Percentiles rank a stretch among this genome's conserved stretches.
Evolutionary conservation across 2,113 vertebrate genomes (phyloP).

Genomic region (Oplegnathus fasciatus): DNA sequence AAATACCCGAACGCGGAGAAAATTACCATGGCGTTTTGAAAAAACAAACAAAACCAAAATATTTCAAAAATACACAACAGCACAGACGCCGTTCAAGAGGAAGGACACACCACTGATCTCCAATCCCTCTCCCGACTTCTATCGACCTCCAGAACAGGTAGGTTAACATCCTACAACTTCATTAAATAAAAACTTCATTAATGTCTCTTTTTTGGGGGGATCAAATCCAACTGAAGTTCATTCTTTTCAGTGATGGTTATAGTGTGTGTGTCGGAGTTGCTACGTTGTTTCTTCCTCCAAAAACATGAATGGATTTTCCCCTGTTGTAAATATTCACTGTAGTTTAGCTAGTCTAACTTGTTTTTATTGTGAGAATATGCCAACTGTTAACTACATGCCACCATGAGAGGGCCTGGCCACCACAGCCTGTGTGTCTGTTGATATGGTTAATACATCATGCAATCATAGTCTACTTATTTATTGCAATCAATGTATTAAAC

Average conservation of each 20-base stretch:
- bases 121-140: not conserved
- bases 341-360: too few relatives aligned
- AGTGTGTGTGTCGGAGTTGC: not conserved
- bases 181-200: too few relatives aligned
- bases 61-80: not conserved
- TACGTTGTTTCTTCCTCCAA: not conserved
- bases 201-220: not conserved
- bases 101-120: not conserved
- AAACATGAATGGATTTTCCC: not conserved
- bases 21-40: not conserved
- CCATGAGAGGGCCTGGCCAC: not conserved
- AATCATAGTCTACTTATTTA: too few relatives aligned
- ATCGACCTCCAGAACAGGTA: slow-evolving; percentile 12
- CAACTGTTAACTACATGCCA: too few relatives aligned
- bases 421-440: not conserved
- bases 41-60: not conserved
- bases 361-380: not conserved
- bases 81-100: not conserved
- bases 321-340: not conserved
- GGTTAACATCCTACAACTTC: not conserved
- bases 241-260: not conserved
- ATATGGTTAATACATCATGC: too few relatives aligned
- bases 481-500: too few relatives aligned
- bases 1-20: not conserved
- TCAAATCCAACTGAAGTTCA: not conserved